Evolutionary conservation across 1,140 invertebrate species (phyloP).

Genomic region (Drosophila burlai): DNA sequence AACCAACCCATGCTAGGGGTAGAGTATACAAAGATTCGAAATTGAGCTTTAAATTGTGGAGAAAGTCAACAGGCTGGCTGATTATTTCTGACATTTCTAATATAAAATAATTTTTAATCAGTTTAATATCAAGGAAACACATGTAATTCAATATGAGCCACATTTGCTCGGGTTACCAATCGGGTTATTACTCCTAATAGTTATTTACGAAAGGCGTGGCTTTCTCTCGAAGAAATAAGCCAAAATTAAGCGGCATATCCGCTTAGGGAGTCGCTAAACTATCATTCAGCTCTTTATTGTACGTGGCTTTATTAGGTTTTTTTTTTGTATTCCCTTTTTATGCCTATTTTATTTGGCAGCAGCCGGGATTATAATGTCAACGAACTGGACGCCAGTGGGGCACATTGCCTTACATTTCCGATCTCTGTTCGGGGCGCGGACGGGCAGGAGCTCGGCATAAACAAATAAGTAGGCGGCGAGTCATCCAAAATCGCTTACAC

Average conservation of each 20-base stretch:
- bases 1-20: not conserved
- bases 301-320: constrained; percentile 1
- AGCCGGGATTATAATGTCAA: constrained; percentile 49
- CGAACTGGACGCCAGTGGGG: constrained; percentile 34
- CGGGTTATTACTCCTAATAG: not conserved
- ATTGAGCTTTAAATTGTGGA: not conserved
- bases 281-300: constrained; percentile 24
- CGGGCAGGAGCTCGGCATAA: constrained; percentile 10
- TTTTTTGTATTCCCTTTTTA: constrained; percentile 10
- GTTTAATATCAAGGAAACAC: not conserved
- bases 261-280: constrained; percentile 35
- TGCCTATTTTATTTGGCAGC: constrained; percentile 30
- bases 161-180: not conserved
- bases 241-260: constrained; percentile 32
- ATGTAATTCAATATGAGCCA: not conserved
- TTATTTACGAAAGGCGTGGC: not conserved
- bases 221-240: constrained; percentile 6
- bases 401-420: constrained; percentile 75
- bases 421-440: constrained; percentile 42
- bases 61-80: constrained; percentile 1
- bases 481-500: constrained; percentile 58
- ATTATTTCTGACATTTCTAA: no score
- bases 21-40: not conserved
- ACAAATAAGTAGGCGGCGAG: constrained; percentile 57
- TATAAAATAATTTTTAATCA: not conserved